Percentiles rank a stretch among this genome's conserved stretches.
These are phyloP conservation scores for Zosterops borbonicus DNA, from an alignment of 2,113 vertebrate species.

Conservation along the genomic window DNA sequence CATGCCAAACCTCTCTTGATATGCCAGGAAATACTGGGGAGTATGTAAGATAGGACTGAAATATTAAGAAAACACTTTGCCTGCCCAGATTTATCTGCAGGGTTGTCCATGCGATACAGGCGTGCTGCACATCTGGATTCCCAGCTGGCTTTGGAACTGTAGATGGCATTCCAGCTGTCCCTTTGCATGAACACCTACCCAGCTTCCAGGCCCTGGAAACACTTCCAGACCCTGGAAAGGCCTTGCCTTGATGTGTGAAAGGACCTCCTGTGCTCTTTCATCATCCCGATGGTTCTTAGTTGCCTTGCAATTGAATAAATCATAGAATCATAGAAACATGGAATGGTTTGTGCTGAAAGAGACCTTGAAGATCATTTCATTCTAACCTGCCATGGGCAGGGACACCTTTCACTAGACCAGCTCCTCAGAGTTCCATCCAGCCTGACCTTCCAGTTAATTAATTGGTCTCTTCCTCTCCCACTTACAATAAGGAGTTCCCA, in stretches of 20 bases:
- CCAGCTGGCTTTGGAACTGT: not conserved
- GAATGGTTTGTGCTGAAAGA: not conserved
- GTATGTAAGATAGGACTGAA: conserved; percentile 20
- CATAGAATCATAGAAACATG: not conserved
- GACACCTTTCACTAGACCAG: not conserved
- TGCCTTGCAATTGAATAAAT: not conserved
- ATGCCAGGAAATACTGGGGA: conserved; percentile 60
- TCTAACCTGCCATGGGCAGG: not conserved
- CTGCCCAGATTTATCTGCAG: not conserved
- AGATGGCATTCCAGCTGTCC: not conserved
- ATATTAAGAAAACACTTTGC: conserved; percentile 9
- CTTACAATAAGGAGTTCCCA: not conserved
- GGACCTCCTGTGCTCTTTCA: not conserved
- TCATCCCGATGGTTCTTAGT: not conserved
- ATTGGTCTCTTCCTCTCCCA: not conserved
- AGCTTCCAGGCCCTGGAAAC: not conserved
- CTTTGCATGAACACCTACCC: not conserved
- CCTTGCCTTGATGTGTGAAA: not conserved
- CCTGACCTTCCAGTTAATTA: not conserved
- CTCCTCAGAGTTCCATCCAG: not conserved
- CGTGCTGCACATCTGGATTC: not conserved
- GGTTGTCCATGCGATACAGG: not conserved
- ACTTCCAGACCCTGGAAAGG: not conserved
- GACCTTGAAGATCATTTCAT: not conserved
- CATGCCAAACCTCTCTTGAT: conserved; percentile 53